Conservation (phyloP, 2,113 vertebrate genomes). For the Typhlomys cinereus region DNA sequence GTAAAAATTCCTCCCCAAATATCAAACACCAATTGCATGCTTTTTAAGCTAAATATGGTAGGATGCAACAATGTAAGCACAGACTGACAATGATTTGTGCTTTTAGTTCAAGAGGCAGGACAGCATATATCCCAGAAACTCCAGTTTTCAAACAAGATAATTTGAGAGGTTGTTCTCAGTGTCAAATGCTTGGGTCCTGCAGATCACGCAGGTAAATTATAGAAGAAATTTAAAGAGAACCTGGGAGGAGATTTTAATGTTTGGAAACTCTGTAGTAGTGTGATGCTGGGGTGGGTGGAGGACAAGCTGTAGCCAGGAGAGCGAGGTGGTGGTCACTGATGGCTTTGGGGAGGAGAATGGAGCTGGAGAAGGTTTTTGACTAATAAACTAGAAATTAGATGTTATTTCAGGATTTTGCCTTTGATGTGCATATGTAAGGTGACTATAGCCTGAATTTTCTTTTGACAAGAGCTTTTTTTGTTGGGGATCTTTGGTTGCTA, state of each 20-base stretch:
- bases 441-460: neutral
- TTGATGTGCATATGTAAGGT: neutral
- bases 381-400: neutral
- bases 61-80: neutral
- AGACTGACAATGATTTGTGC: neutral
- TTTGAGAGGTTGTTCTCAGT: neutral
- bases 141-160: neutral
- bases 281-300: neutral
- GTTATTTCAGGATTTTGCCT: neutral
- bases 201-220: neutral
- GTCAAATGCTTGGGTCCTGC: neutral
- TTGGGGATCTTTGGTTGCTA: neutral
- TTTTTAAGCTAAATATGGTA: neutral
- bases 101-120: conserved; percentile 31
- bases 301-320: too few relatives aligned
- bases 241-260: neutral
- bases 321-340: neutral
- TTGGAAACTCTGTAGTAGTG: neutral
- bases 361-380: neutral
- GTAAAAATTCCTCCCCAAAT: neutral
- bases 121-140: neutral
- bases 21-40: neutral
- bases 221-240: neutral
- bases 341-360: neutral
- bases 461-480: neutral